Evolutionary conservation across 1,140 invertebrate genomes (phyloP), one percentile per base, ranked within the genome.

Genomic region (Lanistes nyassanus): DNA sequence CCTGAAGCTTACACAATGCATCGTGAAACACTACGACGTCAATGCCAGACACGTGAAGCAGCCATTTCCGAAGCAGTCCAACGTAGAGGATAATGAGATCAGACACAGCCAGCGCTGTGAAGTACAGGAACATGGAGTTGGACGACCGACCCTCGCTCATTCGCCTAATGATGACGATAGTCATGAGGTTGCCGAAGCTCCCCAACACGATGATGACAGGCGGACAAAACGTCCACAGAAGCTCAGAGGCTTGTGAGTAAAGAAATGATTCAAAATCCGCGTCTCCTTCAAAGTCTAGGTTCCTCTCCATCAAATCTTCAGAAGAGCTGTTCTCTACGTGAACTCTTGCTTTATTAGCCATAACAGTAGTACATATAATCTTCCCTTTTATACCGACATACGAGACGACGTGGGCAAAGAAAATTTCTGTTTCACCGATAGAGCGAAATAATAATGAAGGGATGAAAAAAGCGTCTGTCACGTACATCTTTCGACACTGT

Each of bases 201-300:
- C 82, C 81, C 19, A 83, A 68, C 9, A 77, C 21, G 19, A 83
- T 55, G n/a, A 83, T 75, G 13, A 80, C 58, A 3, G 78, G 77
- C 3, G 82, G 80, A 21, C 70, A 73, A 23, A 60, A 72, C 55
- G 58, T 55, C 55, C 55, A 42, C 7, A 60, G 6, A 13, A n/a
- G 0, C 23, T 60, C 70, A 6, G 70, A 36, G 34, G 70, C 70
- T 37, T 29, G n/a, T 37, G 37, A 60, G 42, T 13, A 47, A 1
- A 47, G 42, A 9, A 47, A 0, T 16, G 42, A 3, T 16, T 47
- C 9, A 47, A 47, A 2, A 47, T 47, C 42, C 9, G 0, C 42
- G 19, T 47, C 42, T 9, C 19, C 5, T 47, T 6, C 42, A 1
- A 47, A 47, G 0, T 47, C 42, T 47, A 16, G 9, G 9, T 47